Base-by-base conservation (phyloP, 92 coral and sea anemone species). In the Epizoanthus ramosus region DNA sequence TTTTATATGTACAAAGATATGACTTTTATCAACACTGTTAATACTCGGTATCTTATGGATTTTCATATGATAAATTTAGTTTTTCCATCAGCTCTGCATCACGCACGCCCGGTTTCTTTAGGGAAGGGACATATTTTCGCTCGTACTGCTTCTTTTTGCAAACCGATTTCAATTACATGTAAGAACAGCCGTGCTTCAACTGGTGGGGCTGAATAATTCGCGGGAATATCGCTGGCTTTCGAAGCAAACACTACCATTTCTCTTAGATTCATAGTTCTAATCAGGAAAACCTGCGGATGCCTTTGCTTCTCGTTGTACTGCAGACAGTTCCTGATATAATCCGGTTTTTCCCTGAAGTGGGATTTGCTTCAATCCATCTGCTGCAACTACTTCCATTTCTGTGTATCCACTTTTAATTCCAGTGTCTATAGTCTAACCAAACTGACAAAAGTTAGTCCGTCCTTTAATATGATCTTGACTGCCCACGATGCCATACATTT, bases 221-320 rank as follows among this genome's bases (percentile, higher is more conserved):
- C 73, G 5, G 87, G 37, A 60, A 81, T 74, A 63, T 85, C 92
- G 19, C 72, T 68, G 0, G 81, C 69, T 57, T 85, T 86, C 54
- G 94, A 88, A 6, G 83, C 76, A 57, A 91, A 83, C 33, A 81
- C 61, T 13, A 88, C 79, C 79, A 84, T 91, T 60, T 85, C 87
- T 43, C 87, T 64, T 52, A 88, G 43, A 63, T 74, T 79, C 84
- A 90, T 73, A 53, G 89, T 91, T 23, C 89, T 57, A 23, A 90
- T 81, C 16, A 84, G 89, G 85, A 91, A 85, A 85, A 85, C 90
- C 64, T 91, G 94, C 0, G 88, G 87, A 77, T 53, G 85, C 90
- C 19, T 81, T 84, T 53, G 89, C 66, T 23, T 83, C 82, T 59
- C 88, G 89, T 61, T 68, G 63, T 37, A 74, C 16, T 54, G 83